Evolutionary conservation across 2,888 invertebrate species (phyloP).

Genomic region (Blastobasis adustella): DNA sequence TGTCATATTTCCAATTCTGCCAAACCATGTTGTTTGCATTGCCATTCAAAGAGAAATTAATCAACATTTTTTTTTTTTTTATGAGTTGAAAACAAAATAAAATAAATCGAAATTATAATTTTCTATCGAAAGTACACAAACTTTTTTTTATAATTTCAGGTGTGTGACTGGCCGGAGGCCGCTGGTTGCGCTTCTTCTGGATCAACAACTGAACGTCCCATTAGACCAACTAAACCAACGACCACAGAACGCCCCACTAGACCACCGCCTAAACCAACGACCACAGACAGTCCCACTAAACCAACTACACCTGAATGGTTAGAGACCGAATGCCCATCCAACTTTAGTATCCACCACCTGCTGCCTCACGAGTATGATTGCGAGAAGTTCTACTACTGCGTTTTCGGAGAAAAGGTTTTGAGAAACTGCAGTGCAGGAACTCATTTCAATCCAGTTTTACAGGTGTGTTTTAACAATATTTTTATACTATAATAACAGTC

Average conservation of each 20-base stretch:
- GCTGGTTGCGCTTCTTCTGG: conserved; percentile 9
- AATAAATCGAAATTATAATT: neutral
- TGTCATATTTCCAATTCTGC: too few relatives aligned
- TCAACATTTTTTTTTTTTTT: too few relatives aligned
- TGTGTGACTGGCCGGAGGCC: conserved; percentile 17
- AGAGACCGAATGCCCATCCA: conserved; percentile 23
- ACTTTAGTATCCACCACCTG: conserved; percentile 20
- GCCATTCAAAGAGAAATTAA: too few relatives aligned
- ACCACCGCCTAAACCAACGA: too few relatives aligned
- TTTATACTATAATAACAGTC: neutral
- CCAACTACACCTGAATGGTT: too few relatives aligned
- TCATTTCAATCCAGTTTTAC: conserved; percentile 24
- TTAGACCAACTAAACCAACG: too few relatives aligned
- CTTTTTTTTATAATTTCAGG: conserved; percentile 4
- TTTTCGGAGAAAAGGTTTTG: conserved; percentile 23
- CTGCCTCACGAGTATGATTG: conserved; percentile 28
- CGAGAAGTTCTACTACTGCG: conserved; percentile 31
- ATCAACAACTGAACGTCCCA: too few relatives aligned
- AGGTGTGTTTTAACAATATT: conserved; percentile 16
- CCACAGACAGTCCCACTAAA: too few relatives aligned
- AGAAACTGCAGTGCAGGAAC: conserved; percentile 19
- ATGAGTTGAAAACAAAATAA: neutral
- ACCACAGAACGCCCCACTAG: too few relatives aligned
- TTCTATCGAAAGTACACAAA: neutral
- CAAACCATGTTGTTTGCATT: too few relatives aligned